Conservation (phyloP, 2,113 vertebrate genomes). For the Geococcyx californianus region DNA sequence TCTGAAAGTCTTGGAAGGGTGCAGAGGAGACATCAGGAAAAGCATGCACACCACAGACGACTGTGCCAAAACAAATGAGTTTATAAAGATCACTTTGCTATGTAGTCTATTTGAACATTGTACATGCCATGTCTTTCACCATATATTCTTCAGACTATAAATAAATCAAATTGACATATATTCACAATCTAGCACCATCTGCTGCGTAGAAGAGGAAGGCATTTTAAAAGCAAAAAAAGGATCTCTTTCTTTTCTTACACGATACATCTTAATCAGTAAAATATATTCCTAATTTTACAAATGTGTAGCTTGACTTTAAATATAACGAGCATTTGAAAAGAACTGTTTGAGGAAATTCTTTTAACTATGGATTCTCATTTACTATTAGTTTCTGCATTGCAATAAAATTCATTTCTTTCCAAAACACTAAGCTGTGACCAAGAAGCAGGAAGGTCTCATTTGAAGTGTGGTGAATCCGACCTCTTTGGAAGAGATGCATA, state of each 20-base stretch:
- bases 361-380: not conserved
- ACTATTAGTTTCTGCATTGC: not conserved
- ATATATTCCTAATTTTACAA: not conserved
- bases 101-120: conserved; percentile 31
- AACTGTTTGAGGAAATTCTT: not conserved
- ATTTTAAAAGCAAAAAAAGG: conserved; percentile 4
- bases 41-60: conserved; percentile 8
- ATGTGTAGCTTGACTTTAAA: not conserved
- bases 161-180: conserved; percentile 65
- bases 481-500: not conserved
- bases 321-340: not conserved
- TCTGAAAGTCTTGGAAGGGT: not conserved
- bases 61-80: conserved; percentile 41
- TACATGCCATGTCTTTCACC: conserved; percentile 46
- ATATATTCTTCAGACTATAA: conserved; percentile 9
- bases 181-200: conserved; percentile 71
- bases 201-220: conserved; percentile 8
- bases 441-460: not conserved
- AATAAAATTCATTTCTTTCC: not conserved
- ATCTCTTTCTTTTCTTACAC: not conserved
- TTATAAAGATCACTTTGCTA: conserved; percentile 14
- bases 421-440: not conserved
- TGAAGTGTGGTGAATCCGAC: not conserved
- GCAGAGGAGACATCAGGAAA: conserved; percentile 5
- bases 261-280: not conserved